Percentiles rank a stretch among this genome's conserved stretches.
These are phyloP conservation scores for Osedax frankpressi DNA, from an alignment of 2,888 invertebrate genomes.

Conservation along the genomic window DNA sequence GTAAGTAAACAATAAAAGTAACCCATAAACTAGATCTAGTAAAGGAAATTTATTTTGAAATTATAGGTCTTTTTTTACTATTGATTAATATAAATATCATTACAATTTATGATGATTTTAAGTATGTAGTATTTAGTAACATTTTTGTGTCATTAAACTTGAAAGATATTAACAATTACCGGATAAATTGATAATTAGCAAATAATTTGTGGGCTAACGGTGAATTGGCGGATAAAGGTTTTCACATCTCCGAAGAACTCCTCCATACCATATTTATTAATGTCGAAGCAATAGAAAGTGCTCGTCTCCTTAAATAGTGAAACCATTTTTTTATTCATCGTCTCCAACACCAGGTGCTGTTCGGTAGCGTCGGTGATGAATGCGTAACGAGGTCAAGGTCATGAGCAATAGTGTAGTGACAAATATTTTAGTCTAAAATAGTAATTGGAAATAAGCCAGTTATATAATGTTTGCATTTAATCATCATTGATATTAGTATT, in stretches of 20 bases:
- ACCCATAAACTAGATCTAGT: no score
- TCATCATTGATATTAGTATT: neutral
- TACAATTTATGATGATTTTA: no score
- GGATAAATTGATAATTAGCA: neutral
- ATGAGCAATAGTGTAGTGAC: no score
- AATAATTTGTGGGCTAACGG: constrained; percentile 21
- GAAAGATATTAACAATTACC: no score
- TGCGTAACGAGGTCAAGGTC: constrained; percentile 46
- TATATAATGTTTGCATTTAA: neutral
- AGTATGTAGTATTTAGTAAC: no score
- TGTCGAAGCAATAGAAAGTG: constrained; percentile 81
- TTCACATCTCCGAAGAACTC: constrained; percentile 91
- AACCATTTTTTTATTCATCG: constrained; percentile 88
- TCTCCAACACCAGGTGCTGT: constrained; percentile 74
- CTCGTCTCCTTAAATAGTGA: constrained; percentile 67
- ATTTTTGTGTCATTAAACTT: no score
- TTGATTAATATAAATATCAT: no score
- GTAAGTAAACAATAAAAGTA: no score
- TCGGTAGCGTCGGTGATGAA: constrained; percentile 69
- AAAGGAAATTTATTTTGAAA: no score
- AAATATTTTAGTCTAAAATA: no score
- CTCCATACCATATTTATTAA: constrained; percentile 80
- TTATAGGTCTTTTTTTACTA: no score
- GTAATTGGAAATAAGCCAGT: constrained; percentile 7
- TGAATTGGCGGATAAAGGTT: constrained; percentile 79